Conservation (phyloP, 1,140 invertebrate species). For the Papilio xuthus region DNA sequence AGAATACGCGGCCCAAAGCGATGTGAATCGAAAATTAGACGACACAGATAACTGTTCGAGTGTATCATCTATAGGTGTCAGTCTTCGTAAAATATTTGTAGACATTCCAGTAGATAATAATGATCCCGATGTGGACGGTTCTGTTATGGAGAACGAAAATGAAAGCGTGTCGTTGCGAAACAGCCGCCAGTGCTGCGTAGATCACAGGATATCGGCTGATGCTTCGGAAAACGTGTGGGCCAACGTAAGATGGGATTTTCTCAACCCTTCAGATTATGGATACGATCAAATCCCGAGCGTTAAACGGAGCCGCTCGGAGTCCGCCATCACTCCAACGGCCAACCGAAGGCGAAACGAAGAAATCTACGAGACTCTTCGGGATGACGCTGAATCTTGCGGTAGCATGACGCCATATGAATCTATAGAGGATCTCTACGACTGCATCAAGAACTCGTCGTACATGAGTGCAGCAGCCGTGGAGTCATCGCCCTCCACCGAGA, state of each 20-base stretch:
- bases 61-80: constrained; percentile 57
- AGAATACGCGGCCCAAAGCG: constrained; percentile 59
- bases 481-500: constrained; percentile 71
- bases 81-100: constrained; percentile 66
- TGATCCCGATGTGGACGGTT: constrained; percentile 62
- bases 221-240: constrained; percentile 76
- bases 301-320: constrained; percentile 76
- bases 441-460: constrained; percentile 75
- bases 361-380: constrained; percentile 72
- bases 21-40: constrained; percentile 60
- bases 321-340: constrained; percentile 67
- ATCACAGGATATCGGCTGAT: constrained; percentile 76
- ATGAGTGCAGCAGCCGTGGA: constrained; percentile 64
- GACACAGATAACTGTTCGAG: constrained; percentile 65
- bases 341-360: constrained; percentile 65
- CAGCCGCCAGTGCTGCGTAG: constrained; percentile 71
- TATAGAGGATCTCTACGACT: constrained; percentile 79
- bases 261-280: constrained; percentile 74
- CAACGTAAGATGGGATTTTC: constrained; percentile 78
- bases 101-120: constrained; percentile 69
- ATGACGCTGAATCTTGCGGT: constrained; percentile 70
- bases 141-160: constrained; percentile 64
- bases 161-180: constrained; percentile 69
- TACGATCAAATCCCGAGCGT: constrained; percentile 75
- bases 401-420: constrained; percentile 80